Evolutionary conservation across 2,888 invertebrate genomes (phyloP).

Genomic region (Andrena flavipes): DNA sequence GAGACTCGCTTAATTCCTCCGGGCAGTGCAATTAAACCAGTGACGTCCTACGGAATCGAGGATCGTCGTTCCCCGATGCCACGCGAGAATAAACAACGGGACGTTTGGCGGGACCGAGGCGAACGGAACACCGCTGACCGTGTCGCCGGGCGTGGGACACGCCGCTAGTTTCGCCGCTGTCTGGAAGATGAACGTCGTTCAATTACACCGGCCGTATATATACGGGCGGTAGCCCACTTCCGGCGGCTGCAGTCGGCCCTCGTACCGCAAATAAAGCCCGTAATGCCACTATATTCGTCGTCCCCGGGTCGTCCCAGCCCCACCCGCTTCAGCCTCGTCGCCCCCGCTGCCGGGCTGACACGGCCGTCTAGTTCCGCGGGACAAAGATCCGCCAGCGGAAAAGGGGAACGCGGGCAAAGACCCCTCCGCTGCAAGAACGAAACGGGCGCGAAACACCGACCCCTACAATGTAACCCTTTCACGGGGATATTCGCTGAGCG

Average conservation of each 20-base stretch:
- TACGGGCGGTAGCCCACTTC: slow-evolving; percentile 4
- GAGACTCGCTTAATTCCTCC: slow-evolving; percentile 59
- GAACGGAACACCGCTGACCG: slow-evolving; percentile 32
- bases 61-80: slow-evolving; percentile 24
- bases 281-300: slow-evolving; percentile 35
- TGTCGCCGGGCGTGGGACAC: slow-evolving; percentile 31
- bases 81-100: slow-evolving; percentile 42
- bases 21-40: slow-evolving; percentile 63
- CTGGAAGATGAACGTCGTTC: slow-evolving; percentile 69
- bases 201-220: slow-evolving; percentile 56
- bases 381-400: slow-evolving; percentile 46
- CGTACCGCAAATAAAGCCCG: slow-evolving; percentile 45
- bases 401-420: slow-evolving; percentile 59
- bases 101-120: slow-evolving; percentile 17
- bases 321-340: neutral
- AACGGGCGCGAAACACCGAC: slow-evolving; percentile 6
- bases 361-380: slow-evolving; percentile 18
- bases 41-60: slow-evolving; percentile 49
- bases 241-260: slow-evolving; percentile 21
- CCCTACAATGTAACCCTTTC: slow-evolving; percentile 42
- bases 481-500: slow-evolving; percentile 25
- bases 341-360: slow-evolving; percentile 28
- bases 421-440: slow-evolving; percentile 24
- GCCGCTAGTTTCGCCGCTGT: slow-evolving; percentile 52
- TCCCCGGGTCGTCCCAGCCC: slow-evolving; percentile 20